Conservation (phyloP, 2,888 invertebrate genomes). For the Phlogophora meticulosa region DNA sequence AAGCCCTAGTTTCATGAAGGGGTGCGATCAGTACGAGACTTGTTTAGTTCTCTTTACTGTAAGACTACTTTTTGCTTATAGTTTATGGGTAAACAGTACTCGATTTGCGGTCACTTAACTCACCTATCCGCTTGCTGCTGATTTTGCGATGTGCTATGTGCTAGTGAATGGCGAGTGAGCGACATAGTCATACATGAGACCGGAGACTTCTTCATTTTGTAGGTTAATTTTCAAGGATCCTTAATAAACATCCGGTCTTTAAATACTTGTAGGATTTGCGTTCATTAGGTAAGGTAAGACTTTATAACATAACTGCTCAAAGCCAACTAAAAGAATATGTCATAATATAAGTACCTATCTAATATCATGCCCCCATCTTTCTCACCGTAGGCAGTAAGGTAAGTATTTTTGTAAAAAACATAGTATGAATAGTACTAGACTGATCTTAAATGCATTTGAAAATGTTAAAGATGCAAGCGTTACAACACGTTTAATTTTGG, state of each 20-base stretch:
- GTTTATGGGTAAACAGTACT: conserved; percentile 31
- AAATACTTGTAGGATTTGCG: neutral
- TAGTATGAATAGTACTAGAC: neutral
- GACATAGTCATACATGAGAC: conserved; percentile 6
- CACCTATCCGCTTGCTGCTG: conserved; percentile 32
- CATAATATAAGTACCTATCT: neutral
- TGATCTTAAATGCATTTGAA: conserved; percentile 23
- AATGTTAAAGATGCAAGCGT: conserved; percentile 35
- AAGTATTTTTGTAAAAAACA: conserved; percentile 4
- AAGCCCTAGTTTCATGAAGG: neutral
- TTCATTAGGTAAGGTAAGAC: neutral
- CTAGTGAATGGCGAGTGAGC: conserved; percentile 24
- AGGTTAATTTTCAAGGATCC: neutral
- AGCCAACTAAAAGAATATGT: neutral
- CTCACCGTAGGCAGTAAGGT: neutral
- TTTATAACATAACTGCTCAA: neutral
- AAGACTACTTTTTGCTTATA: conserved; percentile 22
- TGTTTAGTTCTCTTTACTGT: neutral
- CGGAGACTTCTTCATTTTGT: conserved; percentile 4
- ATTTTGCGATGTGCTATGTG: conserved; percentile 35
- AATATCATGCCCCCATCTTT: neutral
- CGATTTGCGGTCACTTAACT: conserved; percentile 41
- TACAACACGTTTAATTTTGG: conserved; percentile 48
- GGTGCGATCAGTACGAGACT: neutral
- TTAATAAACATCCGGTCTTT: neutral